These are phyloP conservation scores for Triplophysa yarkandensis DNA, from an alignment of 2,797 vertebrate species.

Conservation along the genomic window DNA sequence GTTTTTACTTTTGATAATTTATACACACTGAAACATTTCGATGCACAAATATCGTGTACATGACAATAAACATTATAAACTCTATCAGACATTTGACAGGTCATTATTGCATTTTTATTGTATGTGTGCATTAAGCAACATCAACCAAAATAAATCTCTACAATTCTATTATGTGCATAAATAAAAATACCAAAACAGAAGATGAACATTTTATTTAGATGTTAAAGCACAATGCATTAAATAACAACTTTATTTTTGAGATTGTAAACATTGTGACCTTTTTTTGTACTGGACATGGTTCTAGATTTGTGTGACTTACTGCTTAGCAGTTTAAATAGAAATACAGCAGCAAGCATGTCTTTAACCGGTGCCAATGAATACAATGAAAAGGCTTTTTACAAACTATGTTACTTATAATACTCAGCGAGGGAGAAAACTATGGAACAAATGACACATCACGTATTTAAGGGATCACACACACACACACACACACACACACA, in stretches of 20 bases:
- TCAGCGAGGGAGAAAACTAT: slow-evolving; percentile 3
- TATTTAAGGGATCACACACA: slow-evolving; percentile 3
- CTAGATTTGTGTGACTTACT: slow-evolving; percentile 4
- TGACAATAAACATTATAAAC: neutral
- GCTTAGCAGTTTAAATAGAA: slow-evolving; percentile 32
- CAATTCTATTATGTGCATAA: neutral
- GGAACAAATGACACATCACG: slow-evolving; percentile 11
- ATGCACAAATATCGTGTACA: too few species aligned
- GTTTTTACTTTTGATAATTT: neutral
- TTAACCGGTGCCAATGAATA: slow-evolving; percentile 9
- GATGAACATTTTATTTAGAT: slow-evolving; percentile 52
- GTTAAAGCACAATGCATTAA: slow-evolving; percentile 48
- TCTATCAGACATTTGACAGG: neutral
- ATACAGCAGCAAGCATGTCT: slow-evolving; percentile 40
- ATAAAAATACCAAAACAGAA: slow-evolving; percentile 10
- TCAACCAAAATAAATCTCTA: neutral
- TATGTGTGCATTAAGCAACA: neutral
- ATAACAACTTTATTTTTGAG: slow-evolving; percentile 47
- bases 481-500: slow-evolving; percentile 24
- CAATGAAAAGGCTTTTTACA: slow-evolving; percentile 29
- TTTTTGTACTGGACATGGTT: slow-evolving; percentile 6
- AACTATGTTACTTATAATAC: slow-evolving; percentile 22
- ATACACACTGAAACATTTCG: neutral
- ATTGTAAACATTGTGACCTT: slow-evolving; percentile 51
- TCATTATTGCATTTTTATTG: neutral